Conservation (phyloP, 2,113 vertebrate genomes). For the Chionodraco myersi region DNA sequence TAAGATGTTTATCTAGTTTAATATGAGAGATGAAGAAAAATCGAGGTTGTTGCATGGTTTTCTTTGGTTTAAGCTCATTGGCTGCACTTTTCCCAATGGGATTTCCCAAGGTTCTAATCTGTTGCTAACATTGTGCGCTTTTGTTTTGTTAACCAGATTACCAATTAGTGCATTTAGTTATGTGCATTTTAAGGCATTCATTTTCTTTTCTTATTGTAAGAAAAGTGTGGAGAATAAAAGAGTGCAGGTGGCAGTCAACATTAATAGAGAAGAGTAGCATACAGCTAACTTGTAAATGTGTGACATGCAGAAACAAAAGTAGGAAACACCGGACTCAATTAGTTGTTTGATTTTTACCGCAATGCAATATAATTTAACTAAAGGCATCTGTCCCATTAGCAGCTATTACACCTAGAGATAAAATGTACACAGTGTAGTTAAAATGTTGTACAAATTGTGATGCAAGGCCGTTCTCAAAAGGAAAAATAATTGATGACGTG, state of each 20-base stretch:
- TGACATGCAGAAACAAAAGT: not conserved
- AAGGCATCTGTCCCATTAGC: not conserved
- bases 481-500: conserved; percentile 7
- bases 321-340: not conserved
- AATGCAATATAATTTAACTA: not conserved
- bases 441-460: not conserved
- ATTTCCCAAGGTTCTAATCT: too few relatives aligned
- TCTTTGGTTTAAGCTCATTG: too few relatives aligned
- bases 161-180: too few relatives aligned
- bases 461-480: conserved; percentile 6
- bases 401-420: not conserved
- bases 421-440: not conserved
- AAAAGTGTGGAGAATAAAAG: not conserved
- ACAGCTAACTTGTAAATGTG: not conserved
- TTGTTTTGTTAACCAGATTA: not conserved
- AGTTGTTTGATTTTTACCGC: not conserved
- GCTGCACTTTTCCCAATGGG: too few relatives aligned
- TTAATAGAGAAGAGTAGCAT: not conserved
- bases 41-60: too few relatives aligned
- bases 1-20: too few relatives aligned
- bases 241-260: not conserved
- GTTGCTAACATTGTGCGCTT: not conserved
- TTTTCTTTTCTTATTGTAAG: not conserved
- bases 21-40: too few relatives aligned
- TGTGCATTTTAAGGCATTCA: not conserved